Evolutionary conservation across 2,113 vertebrate genomes (phyloP), one percentile per base, ranked within the genome.

Genomic region (Passer domesticus): DNA sequence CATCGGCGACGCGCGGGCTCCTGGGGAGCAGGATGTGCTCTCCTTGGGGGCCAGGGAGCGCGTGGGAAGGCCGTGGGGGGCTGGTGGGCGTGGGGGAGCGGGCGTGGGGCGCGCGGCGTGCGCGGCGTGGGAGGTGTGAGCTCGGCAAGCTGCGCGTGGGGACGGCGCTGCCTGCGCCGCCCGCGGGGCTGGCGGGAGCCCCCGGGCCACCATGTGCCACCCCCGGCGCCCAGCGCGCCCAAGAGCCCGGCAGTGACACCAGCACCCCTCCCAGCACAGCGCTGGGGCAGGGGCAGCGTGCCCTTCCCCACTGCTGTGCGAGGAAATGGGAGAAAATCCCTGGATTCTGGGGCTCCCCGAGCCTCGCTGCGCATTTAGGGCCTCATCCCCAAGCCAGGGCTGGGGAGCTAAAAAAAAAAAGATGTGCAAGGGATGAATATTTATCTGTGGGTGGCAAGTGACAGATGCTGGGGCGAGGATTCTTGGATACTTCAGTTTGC

Each of bases 361-460:
- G 60, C 67, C 59, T 58, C 7, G 19, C 59, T 66, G 75, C 5
- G 49, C 13, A 5, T 41, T 67, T 49, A 33, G 37, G 46, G 72
- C 59, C 66, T 70, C 67, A 13, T 31, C 53, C 19, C 56, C 30
- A 15, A 64, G 86, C 55, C 60, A 8, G 52, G 89, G 63, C 16
- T 37, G 76, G 55, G 53, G 44, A 69, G 78, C 90, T 92, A 41
- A 41, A 41, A 41, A 41, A 93, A 52, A 16, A n/a, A 41, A 43
- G 10, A 16, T 53, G 63, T 5, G 30, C 49, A 68, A 94, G 77
- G 84, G 80, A 87, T 82, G 87, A 63, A 88, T 44, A 67, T 75
- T 96, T 95, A 84, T 92, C 95, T 58, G 89, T 72, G 80, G 92
- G 95, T 74, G 90, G 96, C 94, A 90, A 95, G 95, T 93, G 78